These are phyloP conservation scores for Smittia sp. DNA, from an alignment of 2,888 invertebrate genomes.

Conservation along the genomic window DNA sequence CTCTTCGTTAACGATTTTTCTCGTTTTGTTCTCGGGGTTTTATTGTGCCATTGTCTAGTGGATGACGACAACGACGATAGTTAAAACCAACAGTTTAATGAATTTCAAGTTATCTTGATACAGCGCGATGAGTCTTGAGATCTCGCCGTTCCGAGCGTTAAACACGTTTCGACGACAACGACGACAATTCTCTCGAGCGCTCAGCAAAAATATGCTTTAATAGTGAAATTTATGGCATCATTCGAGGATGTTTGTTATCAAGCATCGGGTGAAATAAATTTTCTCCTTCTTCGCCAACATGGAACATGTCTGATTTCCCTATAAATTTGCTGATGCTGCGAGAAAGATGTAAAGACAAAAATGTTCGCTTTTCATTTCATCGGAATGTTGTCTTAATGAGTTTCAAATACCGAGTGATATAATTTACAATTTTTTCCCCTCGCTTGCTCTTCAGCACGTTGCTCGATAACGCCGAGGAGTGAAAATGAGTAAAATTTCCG, in stretches of 20 bases:
- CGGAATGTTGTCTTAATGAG: conserved; percentile 31
- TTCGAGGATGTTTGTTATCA: conserved; percentile 19
- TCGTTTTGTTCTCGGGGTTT: neutral
- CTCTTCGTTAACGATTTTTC: conserved; percentile 4
- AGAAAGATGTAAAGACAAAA: neutral
- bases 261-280: neutral
- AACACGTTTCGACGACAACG: neutral
- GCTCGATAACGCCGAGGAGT: neutral
- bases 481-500: neutral
- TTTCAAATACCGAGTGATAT: conserved; percentile 33
- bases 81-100: conserved; percentile 1
- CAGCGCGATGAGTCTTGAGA: neutral
- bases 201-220: conserved; percentile 15
- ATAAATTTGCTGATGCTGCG: neutral
- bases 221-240: conserved; percentile 29
- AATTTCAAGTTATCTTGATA: conserved; percentile 1
- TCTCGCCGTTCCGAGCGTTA: neutral
- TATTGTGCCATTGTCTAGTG: conserved; percentile 12
- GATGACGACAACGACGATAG: neutral
- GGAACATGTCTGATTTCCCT: neutral
- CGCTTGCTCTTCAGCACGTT: neutral
- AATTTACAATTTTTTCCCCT: conserved; percentile 23
- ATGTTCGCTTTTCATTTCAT: conserved; percentile 7
- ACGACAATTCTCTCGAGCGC: neutral
- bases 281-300: neutral